Base-by-base conservation (phyloP, 1,140 invertebrate genomes). In the Heliconius eleuchia region DNA sequence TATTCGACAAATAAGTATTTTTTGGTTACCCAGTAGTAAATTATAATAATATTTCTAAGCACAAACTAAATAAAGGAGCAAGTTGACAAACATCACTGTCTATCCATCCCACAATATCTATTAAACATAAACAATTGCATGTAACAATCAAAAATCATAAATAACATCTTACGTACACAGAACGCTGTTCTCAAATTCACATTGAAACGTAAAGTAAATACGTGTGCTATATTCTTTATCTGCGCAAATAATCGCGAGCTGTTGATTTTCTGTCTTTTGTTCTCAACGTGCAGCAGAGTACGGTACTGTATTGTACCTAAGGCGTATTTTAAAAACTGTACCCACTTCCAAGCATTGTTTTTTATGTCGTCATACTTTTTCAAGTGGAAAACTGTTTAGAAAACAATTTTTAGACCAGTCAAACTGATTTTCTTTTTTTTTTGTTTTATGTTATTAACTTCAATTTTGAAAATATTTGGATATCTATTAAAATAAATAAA, bases 161-260 rank as follows among this genome's bases (percentile, higher is more conserved):
- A 50, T 46, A 73, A 73, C 72, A 50, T 42, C 72, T 73, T 73
- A 11, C n/a, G 4, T 46, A 8, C n/a, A 73, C 16, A 46, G 71
- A 39, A 73, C 2, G 72, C 23, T 50, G 27, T 73, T 73, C 71
- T 23, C 42, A 23, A 73, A 73, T 73, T 73, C 23, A 66, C 60
- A 66, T 42, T 27, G 23, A 73, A 42, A 4, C 46, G 72, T n/a
- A 46, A 11, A 66, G 60, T 66, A 66, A 66, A 66, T 66, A 66
- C 57, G 57, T 66, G 57, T 66, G 57, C 57, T 66, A 66, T 66
- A 66, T 66, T 66, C 57, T 66, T 66, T 66, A 66, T 66, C 57
- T 66, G 57, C 7, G 57, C 57, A 66, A 66, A 66, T 66, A 73
- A 50, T 46, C 39, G 37, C 23, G 39, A 27, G 72, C 72, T 50